A percentile compares a stretch with the other conserved stretches of the same genome.
Conservation (phyloP, 1,140 invertebrate species). For the fruit fly (Drosophila melanogaster) region DNA sequence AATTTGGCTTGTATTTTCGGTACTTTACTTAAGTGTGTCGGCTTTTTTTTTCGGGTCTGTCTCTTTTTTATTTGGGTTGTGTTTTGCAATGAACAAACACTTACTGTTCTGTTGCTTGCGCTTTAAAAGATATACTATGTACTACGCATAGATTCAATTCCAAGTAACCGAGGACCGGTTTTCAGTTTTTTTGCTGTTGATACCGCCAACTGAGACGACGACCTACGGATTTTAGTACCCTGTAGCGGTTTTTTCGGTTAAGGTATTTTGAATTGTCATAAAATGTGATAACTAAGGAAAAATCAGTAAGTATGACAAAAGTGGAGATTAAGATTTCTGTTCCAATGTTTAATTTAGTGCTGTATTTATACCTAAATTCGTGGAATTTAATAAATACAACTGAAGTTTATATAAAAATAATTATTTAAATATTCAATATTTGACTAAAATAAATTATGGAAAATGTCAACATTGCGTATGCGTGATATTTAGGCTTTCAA, state of each 20-base stretch:
- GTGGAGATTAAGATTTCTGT: not conserved
- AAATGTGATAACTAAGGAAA: constrained; percentile 17
- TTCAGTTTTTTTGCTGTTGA: constrained; percentile 33
- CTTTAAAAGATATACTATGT: constrained; percentile 36
- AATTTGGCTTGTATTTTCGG: constrained; percentile 31
- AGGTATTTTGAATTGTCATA: constrained; percentile 14
- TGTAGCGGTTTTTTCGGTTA: constrained; percentile 4
- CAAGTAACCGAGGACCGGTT: constrained; percentile 74
- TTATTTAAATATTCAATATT: no score
- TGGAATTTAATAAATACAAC: no score
- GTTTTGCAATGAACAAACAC: constrained; percentile 77
- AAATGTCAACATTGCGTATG: not conserved
- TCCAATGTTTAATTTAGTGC: not conserved
- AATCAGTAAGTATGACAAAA: not conserved
- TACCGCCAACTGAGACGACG: constrained; percentile 48
- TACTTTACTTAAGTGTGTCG: constrained; percentile 27
- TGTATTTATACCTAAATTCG: no score
- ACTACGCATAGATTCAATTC: constrained; percentile 64
- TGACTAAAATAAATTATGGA: no score
- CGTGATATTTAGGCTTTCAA: not conserved
- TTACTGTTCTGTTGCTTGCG: constrained; percentile 66
- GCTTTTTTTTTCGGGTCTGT: constrained; percentile 15
- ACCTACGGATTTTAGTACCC: constrained; percentile 64
- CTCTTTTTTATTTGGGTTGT: constrained; percentile 24
- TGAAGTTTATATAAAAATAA: no score